Evolutionary conservation across 2,797 vertebrate species (phyloP).

Genomic region (Arnoldichthys spilopterus): DNA sequence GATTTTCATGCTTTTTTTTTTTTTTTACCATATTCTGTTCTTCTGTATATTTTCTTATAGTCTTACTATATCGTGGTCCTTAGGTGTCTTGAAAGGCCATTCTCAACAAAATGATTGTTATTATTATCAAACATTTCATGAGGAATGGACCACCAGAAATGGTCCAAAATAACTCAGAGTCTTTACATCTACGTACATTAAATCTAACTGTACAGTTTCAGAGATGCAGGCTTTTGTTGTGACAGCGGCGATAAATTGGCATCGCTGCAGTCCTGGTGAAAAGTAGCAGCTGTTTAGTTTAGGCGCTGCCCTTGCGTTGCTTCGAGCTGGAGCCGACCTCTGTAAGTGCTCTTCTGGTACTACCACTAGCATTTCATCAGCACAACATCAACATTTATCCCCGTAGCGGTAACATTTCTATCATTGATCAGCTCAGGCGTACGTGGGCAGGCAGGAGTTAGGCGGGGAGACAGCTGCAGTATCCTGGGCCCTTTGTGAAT

Average conservation of each 20-base stretch:
- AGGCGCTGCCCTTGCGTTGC: not conserved
- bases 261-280: constrained; percentile 6
- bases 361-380: constrained; percentile 43
- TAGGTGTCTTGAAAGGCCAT: too few relatives aligned
- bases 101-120: too few relatives aligned
- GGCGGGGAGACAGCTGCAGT: constrained; percentile 76
- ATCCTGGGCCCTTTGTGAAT: constrained; percentile 66
- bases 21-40: too few relatives aligned
- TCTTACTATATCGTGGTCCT: too few relatives aligned
- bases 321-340: constrained; percentile 14
- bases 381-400: constrained; percentile 75
- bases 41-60: too few relatives aligned
- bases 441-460: constrained; percentile 69
- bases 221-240: constrained; percentile 7
- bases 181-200: not conserved
- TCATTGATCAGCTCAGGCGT: constrained; percentile 73
- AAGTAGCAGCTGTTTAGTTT: constrained; percentile 6
- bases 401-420: constrained; percentile 76
- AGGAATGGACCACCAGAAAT: not conserved
- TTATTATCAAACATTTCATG: not conserved
- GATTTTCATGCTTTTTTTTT: too few relatives aligned
- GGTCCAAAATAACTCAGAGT: not conserved
- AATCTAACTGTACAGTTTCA: not conserved
- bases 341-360: constrained; percentile 28
- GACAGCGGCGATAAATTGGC: constrained; percentile 28